Percentiles rank a stretch among this genome's conserved stretches.
phyloP scores from a whole-genome alignment of 2,113 vertebrate genomes.

The Cavia aperea region DNA sequence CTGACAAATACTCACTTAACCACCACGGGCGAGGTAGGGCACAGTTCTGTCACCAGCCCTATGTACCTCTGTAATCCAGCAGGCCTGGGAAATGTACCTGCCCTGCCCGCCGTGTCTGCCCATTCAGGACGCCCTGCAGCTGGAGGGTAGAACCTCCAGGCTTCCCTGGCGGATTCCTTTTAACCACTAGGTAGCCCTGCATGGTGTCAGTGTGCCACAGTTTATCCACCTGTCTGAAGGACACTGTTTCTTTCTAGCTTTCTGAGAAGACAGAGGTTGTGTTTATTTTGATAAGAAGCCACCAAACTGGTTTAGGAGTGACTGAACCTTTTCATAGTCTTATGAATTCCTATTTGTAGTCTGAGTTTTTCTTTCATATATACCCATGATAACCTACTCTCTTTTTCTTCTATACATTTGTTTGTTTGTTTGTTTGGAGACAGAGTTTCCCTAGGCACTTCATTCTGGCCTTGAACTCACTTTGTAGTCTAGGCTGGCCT shows the following conservation, averaged over 20 bases:
- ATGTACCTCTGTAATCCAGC: background rate
- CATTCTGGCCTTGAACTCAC: background rate
- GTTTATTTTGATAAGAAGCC: background rate
- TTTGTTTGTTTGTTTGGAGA: background rate
- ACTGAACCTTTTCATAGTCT: background rate
- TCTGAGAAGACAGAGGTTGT: background rate
- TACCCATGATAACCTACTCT: background rate
- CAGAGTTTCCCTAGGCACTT: background rate
- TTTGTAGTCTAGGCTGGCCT: background rate
- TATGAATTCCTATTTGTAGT: background rate
- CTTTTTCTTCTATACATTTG: background rate
- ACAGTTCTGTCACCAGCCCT: background rate
- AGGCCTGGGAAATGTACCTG: background rate
- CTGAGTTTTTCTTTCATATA: background rate
- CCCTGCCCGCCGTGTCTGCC: background rate
- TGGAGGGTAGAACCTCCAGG: background rate
- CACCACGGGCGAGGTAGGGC: background rate
- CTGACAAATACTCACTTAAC: background rate
- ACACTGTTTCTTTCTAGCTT: background rate
- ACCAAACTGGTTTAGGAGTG: constrained; percentile 2
- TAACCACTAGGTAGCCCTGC: background rate
- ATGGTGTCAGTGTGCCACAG: background rate
- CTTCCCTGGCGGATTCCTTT: background rate
- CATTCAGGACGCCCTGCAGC: background rate
- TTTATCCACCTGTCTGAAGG: background rate